phyloP scores from a whole-genome alignment of 2,888 invertebrate genomes.

The Spilosoma lubricipeda region DNA sequence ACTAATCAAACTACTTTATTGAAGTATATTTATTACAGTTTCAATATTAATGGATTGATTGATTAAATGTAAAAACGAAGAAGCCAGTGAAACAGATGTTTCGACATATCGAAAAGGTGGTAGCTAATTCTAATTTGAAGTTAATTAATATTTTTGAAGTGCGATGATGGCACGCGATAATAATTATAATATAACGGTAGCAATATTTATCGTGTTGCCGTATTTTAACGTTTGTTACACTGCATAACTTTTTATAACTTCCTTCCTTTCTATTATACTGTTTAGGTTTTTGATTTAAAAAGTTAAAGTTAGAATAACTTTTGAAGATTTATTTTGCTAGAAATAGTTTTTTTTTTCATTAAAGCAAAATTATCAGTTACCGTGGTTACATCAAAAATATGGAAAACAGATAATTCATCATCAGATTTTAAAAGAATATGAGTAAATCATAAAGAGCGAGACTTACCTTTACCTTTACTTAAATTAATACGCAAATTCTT shows the following conservation, averaged over 20 bases:
- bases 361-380: neutral
- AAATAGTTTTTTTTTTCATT: neutral
- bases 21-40: neutral
- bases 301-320: neutral
- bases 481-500: too few species aligned
- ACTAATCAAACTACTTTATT: neutral
- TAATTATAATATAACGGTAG: slow-evolving; percentile 49
- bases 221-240: slow-evolving; percentile 44
- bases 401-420: neutral
- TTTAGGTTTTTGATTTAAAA: neutral
- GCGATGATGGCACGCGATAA: slow-evolving; percentile 48
- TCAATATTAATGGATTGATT: slow-evolving; percentile 16
- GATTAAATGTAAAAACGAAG: slow-evolving; percentile 14
- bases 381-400: too few species aligned
- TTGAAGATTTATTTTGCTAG: neutral
- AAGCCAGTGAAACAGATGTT: slow-evolving; percentile 42
- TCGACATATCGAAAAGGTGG: slow-evolving; percentile 33
- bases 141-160: slow-evolving; percentile 38
- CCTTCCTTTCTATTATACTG: slow-evolving; percentile 6
- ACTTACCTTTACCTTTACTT: too few species aligned
- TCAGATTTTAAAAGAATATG: neutral
- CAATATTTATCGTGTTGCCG: slow-evolving; percentile 35
- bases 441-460: too few species aligned
- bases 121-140: slow-evolving; percentile 39
- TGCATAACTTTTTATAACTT: slow-evolving; percentile 20